Evolutionary conservation across 2,797 vertebrate genomes (phyloP).

Genomic region (Malacoraja senta): DNA sequence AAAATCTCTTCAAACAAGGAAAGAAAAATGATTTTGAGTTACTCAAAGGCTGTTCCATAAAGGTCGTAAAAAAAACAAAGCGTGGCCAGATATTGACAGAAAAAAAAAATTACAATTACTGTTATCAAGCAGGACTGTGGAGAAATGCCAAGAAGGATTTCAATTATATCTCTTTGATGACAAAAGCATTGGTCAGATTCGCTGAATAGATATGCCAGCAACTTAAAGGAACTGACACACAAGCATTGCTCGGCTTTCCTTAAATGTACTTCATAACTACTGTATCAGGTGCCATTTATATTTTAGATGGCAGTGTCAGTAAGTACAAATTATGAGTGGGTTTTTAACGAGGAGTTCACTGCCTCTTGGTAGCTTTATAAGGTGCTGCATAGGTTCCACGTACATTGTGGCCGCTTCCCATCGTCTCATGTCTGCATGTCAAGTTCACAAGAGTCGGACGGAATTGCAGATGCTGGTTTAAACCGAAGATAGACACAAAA

Average conservation of each 20-base stretch:
- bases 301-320: too few species aligned
- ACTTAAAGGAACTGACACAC: not conserved
- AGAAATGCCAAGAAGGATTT: constrained; percentile 19
- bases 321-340: not conserved
- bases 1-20: not conserved
- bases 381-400: not conserved
- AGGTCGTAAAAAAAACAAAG: constrained; percentile 12
- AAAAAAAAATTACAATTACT: not conserved
- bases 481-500: too few species aligned
- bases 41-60: not conserved
- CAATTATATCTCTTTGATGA: constrained; percentile 8
- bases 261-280: not conserved
- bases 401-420: not conserved
- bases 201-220: not conserved
- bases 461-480: too few species aligned
- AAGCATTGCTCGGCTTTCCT: not conserved
- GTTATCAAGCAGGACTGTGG: not conserved
- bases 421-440: not conserved
- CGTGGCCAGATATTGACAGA: not conserved
- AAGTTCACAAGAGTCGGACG: too few species aligned
- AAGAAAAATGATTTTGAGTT: constrained; percentile 29
- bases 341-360: not conserved
- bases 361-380: not conserved
- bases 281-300: too few species aligned
- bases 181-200: constrained; percentile 5